A percentile compares a stretch with the other conserved stretches of the same genome.
phyloP scores from a whole-genome alignment of 2,888 invertebrate species.

The Acanthosoma haemorrhoidale region DNA sequence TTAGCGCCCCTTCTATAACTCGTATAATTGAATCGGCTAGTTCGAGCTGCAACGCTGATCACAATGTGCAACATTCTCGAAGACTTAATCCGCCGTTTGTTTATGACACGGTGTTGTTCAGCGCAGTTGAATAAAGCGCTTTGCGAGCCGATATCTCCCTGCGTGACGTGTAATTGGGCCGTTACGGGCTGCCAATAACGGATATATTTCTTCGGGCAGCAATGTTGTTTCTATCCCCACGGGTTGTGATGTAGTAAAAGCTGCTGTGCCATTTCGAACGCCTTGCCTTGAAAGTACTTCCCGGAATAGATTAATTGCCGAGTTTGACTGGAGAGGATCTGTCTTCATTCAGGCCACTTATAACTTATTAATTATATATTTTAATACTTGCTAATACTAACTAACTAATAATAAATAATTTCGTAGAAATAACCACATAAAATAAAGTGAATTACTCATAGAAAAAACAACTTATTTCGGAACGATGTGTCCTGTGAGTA shows the following conservation, averaged over 20 bases:
- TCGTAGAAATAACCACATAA: too few relatives aligned
- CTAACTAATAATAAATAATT: too few relatives aligned
- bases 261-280: neutral
- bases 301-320: too few relatives aligned
- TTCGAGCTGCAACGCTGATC: neutral
- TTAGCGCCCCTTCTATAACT: neutral
- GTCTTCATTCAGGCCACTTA: too few relatives aligned
- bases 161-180: neutral
- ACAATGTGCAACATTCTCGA: neutral
- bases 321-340: too few relatives aligned
- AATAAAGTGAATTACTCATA: too few relatives aligned
- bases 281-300: too few relatives aligned
- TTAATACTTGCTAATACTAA: too few relatives aligned
- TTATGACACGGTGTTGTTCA: neutral
- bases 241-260: neutral
- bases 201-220: too few relatives aligned
- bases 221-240: neutral
- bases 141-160: neutral
- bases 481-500: too few relatives aligned
- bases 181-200: neutral
- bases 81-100: constrained; percentile 5
- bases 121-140: neutral
- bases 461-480: too few relatives aligned
- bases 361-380: too few relatives aligned
- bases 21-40: neutral